Evolutionary conservation across 1,140 invertebrate genomes (phyloP), one percentile per base, ranked within the genome.

Genomic region (Ips nitidus): DNA sequence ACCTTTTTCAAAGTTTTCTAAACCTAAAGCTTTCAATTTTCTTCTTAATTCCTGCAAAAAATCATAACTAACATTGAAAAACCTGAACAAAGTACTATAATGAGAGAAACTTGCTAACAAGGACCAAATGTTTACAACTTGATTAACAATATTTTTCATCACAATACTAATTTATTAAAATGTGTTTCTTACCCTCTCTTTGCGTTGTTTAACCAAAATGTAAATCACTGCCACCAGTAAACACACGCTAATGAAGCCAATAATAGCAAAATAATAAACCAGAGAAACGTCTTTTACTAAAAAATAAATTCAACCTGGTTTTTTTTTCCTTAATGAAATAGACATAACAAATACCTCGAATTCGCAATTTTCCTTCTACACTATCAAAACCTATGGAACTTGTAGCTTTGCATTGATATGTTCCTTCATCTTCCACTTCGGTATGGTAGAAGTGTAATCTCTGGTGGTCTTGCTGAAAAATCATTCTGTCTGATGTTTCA

Each of bases 1-100:
- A 1, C 94, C 94, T 77, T 92, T 87, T 72, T 91, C 89, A 75
- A 95, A 95, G 72, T 93, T 86, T 69, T 86, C 82, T 43, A 93
- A 78, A 7, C 90, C 91, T 40, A 87, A 86, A 50, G 84, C 83
- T 59, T 86, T 86, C 22, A 92, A 76, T 75, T 89, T 83, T 43
- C 86, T 86, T 61, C 84, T 82, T 71, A 89, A 81, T 75, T 80
- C 83, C 82, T 87, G 67, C n/a, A 77, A 78, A 74, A 79, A 2
- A 50, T 43, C n/a, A 60, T 45, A n/a, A n/a, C n/a, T n/a, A n/a
- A n/a, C n/a, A n/a, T n/a, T n/a, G 22, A 59, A 1, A 67, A 50
- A 1, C 22, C 22, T 47, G 5, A 47, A 5, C n/a, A 47, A 47
- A 47, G 5, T 47, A 22, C 47, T 50, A 8, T 2, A 22, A 50